phyloP scores from a whole-genome alignment of 2,888 invertebrate species.

The Eupithecia vulgata region DNA sequence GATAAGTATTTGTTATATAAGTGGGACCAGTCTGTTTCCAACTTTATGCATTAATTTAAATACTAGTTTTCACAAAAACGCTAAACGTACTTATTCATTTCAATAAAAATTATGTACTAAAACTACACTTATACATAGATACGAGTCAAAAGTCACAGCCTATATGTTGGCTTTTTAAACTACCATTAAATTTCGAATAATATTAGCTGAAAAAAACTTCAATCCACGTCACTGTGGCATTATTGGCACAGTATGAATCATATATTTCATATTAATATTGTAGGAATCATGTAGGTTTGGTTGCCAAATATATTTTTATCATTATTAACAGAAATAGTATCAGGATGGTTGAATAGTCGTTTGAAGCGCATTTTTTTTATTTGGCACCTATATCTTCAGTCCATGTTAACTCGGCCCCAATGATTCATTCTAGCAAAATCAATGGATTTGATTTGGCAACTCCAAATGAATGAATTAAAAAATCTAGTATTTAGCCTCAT shows the following conservation, averaged over 20 bases:
- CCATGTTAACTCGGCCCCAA: not conserved
- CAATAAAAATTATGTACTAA: not conserved
- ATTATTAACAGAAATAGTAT: not conserved
- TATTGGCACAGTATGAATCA: constrained; percentile 3
- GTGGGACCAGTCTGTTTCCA: not conserved
- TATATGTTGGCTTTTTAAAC: constrained; percentile 38
- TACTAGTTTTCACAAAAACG: not conserved
- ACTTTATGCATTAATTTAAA: not conserved
- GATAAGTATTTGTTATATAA: not conserved
- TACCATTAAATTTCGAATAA: constrained; percentile 8
- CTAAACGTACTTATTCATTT: not conserved
- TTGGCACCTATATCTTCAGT: not conserved
- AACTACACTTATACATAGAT: not conserved
- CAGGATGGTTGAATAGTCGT: not conserved
- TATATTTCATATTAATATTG: no score
- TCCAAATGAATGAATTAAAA: not conserved
- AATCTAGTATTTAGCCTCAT: not conserved
- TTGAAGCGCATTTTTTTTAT: not conserved
- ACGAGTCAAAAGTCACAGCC: constrained; percentile 38
- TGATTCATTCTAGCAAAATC: not conserved
- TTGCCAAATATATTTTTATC: not conserved
- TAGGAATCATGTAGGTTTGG: no score
- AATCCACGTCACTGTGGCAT: not conserved
- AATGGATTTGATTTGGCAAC: not conserved
- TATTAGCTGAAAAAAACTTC: not conserved